These are phyloP conservation scores for Meiosimyza decipiens DNA, from an alignment of 2,888 invertebrate species.

Conservation along the genomic window DNA sequence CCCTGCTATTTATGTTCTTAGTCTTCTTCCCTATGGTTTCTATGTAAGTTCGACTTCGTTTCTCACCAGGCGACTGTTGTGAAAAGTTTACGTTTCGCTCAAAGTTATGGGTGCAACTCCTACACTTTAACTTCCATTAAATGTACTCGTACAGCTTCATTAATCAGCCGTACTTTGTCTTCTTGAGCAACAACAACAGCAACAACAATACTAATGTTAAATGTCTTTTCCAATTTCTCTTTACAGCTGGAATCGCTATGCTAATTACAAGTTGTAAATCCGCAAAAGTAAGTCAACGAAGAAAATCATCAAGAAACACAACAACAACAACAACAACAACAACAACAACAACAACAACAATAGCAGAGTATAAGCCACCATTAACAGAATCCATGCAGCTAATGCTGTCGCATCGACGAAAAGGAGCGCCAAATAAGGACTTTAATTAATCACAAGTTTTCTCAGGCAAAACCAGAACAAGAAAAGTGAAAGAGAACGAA, in stretches of 20 bases:
- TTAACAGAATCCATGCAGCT: slow-evolving; percentile 42
- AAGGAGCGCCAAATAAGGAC: slow-evolving; percentile 41
- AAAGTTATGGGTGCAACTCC: slow-evolving; percentile 20
- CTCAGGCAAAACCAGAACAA: slow-evolving; percentile 34
- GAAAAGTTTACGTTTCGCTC: too few species aligned
- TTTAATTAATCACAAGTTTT: slow-evolving; percentile 58
- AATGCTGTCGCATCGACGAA: slow-evolving; percentile 20
- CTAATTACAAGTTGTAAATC: slow-evolving; percentile 59
- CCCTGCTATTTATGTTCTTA: too few species aligned
- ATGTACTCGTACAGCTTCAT: slow-evolving; percentile 12
- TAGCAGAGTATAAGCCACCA: slow-evolving; percentile 37
- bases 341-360: slow-evolving; percentile 33
- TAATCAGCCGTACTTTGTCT: slow-evolving; percentile 35
- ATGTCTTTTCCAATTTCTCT: slow-evolving; percentile 39
- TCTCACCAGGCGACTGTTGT: too few species aligned
- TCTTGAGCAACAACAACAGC: slow-evolving; percentile 12
- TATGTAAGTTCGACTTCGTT: too few species aligned
- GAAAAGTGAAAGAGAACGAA: slow-evolving; percentile 15
- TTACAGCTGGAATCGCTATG: slow-evolving; percentile 59
- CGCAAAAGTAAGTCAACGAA: slow-evolving; percentile 39
- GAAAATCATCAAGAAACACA: slow-evolving; percentile 34
- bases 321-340: slow-evolving; percentile 34
- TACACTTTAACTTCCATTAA: background rate
- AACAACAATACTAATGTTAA: slow-evolving; percentile 30
- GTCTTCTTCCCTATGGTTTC: too few species aligned